phyloP scores from a whole-genome alignment of 1,140 invertebrate species.

The Pachypsylla venusta region DNA sequence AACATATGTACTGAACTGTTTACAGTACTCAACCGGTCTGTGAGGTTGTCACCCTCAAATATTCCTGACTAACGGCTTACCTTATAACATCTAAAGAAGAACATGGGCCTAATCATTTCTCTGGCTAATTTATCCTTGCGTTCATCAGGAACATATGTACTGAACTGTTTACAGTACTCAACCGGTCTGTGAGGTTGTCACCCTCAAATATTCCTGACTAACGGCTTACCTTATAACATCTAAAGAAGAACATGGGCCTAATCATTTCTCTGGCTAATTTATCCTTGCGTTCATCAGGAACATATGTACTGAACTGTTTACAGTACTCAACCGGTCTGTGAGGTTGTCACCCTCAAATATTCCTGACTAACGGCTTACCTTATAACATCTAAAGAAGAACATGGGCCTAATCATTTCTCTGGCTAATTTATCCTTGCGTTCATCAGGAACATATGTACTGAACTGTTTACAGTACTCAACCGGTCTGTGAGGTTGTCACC shows the following conservation, averaged over 20 bases:
- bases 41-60: no score
- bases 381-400: conserved; percentile 53
- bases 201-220: no score
- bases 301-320: conserved; percentile 47
- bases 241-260: conserved; percentile 49
- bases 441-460: conserved; percentile 47
- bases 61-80: no score
- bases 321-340: conserved; percentile 46
- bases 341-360: no score
- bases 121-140: conserved; percentile 41
- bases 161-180: conserved; percentile 45
- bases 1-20: conserved; percentile 48
- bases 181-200: no score
- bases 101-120: conserved; percentile 45
- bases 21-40: conserved; percentile 44
- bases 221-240: conserved; percentile 46
- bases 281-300: conserved; percentile 43
- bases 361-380: no score
- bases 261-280: conserved; percentile 42
- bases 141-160: conserved; percentile 48
- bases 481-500: no score
- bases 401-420: conserved; percentile 44
- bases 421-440: conserved; percentile 40
- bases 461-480: conserved; percentile 46
- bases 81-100: conserved; percentile 52